A percentile compares a stretch with the other conserved stretches of the same genome.
These are phyloP conservation scores for Schizothorax lantsangensis DNA, from an alignment of 2,797 vertebrate species.

Conservation along the genomic window DNA sequence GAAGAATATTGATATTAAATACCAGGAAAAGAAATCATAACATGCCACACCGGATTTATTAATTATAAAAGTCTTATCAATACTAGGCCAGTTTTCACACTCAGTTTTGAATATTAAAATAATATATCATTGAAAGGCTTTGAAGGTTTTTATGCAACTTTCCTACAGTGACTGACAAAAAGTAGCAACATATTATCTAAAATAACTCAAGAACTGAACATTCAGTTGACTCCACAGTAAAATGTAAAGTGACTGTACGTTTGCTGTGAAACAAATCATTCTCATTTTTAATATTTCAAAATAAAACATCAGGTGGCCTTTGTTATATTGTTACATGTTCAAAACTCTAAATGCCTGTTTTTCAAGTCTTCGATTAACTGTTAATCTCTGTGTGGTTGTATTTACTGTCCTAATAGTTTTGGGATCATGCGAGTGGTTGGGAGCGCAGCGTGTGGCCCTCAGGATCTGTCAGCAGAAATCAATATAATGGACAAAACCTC, in stretches of 20 bases:
- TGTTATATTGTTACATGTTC: not conserved
- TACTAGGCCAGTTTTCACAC: not conserved
- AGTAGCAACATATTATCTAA: not conserved
- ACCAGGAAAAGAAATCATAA: not conserved
- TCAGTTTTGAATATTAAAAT: not conserved
- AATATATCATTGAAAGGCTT: not conserved
- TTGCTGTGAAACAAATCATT: not conserved
- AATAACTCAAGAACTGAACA: not conserved
- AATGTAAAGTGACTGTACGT: not conserved
- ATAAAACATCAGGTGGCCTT: not conserved
- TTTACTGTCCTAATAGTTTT: not conserved
- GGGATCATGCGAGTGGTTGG: not conserved
- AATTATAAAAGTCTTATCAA: not conserved
- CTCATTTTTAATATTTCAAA: not conserved
- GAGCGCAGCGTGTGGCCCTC: not conserved
- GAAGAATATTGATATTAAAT: not conserved
- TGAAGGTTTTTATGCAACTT: not conserved
- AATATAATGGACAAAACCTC: conserved; percentile 23
- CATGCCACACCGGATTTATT: not conserved
- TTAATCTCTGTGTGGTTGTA: not conserved
- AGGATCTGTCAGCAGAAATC: conserved; percentile 17
- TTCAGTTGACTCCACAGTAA: not conserved
- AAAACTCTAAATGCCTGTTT: not conserved
- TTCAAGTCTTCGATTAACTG: not conserved
- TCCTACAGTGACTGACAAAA: not conserved